Base-by-base conservation (phyloP, 23 tunicate genomes). In the Styela clava region DNA sequence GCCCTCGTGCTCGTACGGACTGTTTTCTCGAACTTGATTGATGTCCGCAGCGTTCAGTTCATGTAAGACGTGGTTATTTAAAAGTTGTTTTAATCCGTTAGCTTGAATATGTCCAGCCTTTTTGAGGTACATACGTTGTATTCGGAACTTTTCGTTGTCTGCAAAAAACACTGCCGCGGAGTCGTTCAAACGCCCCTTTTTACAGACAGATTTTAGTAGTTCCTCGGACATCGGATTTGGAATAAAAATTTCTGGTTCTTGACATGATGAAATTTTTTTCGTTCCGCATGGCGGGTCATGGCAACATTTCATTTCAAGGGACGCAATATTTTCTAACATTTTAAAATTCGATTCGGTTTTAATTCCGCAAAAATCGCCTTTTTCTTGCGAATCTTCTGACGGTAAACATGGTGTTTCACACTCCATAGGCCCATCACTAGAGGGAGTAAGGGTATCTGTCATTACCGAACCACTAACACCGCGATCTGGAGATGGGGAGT, bases 231-330 rank as follows among this genome's bases (percentile, higher is more conserved):
- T 29, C 32, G 65, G 65, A 1, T 25, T 25, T 23, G 81, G 81
- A 1, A 76, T 52, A 29, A 44, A 76, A 2, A 76, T 76, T 28
- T 73, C 56, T 34, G 52, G 51, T 31, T 28, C 36, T 19, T 51
- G 81, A 0, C 26, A 26, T 7, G 64, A 24, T 24, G 35, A 27
- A 1, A 20, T 37, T 1, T 33, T 24, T 76, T 24, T 44, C n/a
- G 64, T 76, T 36, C 81, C 81, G 27, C 81, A 76, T 44, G 81
- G 81, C 52, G 81, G 81, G 0, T 76, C 33, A 64, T 76, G 81
- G 0, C 20, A 24, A 52, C 81, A 76, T 52, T 76, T 52, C 52
- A 33, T 44, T 44, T 76, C 65, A 1, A 76, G 52, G 16, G 81
- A 76, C 0, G 64, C 81, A 36, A 76, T 76, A 27, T 44, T 76